Conservation (phyloP, 2,888 invertebrate genomes). For the Anarsia innoxiella region DNA sequence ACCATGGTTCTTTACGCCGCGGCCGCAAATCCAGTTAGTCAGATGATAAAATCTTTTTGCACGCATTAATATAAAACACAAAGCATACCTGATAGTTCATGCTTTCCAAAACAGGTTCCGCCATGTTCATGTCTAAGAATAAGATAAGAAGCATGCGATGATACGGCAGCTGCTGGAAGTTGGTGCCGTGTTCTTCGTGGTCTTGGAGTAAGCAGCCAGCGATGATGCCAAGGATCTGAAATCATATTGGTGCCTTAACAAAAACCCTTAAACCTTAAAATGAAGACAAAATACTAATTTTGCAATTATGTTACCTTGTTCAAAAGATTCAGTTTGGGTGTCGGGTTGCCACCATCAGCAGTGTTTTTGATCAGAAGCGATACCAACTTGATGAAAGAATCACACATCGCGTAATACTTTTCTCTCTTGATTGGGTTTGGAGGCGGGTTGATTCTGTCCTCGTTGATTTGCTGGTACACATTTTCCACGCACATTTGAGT, state of each 20-base stretch:
- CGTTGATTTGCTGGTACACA: conserved; percentile 88
- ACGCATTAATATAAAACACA: too few species aligned
- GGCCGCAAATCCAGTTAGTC: not conserved
- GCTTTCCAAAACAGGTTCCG: conserved; percentile 94
- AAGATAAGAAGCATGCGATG: conserved; percentile 97
- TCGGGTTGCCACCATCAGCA: conserved; percentile 91
- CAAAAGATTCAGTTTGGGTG: conserved; percentile 96
- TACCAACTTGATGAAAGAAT: conserved; percentile 95
- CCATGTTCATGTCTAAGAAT: conserved; percentile 95
- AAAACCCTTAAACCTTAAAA: too few species aligned
- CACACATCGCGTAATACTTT: conserved; percentile 96
- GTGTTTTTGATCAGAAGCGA: conserved; percentile 96
- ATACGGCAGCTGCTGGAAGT: conserved; percentile 98
- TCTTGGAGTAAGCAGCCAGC: conserved; percentile 97
- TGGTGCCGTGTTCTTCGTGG: conserved; percentile 91
- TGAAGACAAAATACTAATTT: too few species aligned
- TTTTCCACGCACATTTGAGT: conserved; percentile 97
- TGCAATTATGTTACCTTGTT: conserved; percentile 83
- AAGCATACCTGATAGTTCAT: conserved; percentile 94
- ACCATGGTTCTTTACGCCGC: too few species aligned
- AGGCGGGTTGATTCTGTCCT: conserved; percentile 79
- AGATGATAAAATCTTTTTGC: conserved; percentile 6
- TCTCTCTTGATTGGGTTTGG: conserved; percentile 80
- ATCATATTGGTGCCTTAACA: too few species aligned
- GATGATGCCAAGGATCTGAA: conserved; percentile 88